Conservation (phyloP, 2,797 vertebrate genomes). For the Clarias laeviceps region DNA sequence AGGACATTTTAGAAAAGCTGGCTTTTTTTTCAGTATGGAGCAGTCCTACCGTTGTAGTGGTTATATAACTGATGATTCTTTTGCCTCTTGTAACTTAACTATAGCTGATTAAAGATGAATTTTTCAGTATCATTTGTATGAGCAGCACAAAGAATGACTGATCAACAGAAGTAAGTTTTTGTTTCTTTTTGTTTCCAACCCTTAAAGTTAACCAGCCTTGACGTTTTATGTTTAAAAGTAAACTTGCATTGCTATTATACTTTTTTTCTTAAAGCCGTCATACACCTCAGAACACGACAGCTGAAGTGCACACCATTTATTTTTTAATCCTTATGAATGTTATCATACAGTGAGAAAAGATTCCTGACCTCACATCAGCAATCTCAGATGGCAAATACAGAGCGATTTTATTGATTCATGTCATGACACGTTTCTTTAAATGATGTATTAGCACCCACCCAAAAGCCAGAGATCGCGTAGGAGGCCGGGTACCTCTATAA, state of each 20-base stretch:
- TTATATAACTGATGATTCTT: neutral
- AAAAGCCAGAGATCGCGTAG: slow-evolving; percentile 9
- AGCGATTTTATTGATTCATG: slow-evolving; percentile 6
- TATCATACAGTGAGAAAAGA: neutral
- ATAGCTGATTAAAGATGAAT: neutral
- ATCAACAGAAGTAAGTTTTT: neutral
- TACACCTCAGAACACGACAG: neutral
- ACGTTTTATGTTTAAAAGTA: neutral
- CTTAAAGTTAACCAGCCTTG: neutral
- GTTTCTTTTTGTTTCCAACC: neutral
- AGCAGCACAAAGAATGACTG: neutral
- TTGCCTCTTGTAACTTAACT: neutral
- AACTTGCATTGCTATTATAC: neutral
- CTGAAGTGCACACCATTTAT: neutral
- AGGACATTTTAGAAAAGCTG: slow-evolving; percentile 35
- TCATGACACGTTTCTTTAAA: neutral
- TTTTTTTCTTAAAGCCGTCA: no score
- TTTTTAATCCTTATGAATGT: neutral
- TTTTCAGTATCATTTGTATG: neutral
- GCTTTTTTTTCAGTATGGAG: neutral
- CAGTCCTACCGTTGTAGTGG: no score
- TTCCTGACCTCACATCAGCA: neutral
- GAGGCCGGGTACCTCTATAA: neutral
- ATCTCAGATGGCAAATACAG: neutral
- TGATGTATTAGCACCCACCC: slow-evolving; percentile 9